Base-by-base conservation (phyloP, 1,140 invertebrate species). In the Holotrichia oblita region DNA sequence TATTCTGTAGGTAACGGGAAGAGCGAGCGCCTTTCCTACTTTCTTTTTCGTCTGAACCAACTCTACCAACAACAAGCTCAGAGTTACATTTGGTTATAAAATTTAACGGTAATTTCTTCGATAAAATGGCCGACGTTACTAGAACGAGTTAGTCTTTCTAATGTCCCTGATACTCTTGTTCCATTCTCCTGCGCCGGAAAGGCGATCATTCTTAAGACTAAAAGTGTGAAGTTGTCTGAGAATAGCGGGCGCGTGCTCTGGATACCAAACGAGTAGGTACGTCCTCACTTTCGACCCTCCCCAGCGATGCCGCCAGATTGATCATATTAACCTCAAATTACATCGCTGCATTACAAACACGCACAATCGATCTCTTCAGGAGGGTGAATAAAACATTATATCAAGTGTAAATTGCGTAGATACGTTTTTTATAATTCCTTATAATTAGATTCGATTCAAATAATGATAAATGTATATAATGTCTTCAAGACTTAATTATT, bases 161-260 rank as follows among this genome's bases (percentile, higher is more conserved):
- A 69, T 69, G 61, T 69, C 61, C 17, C 61, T 69, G 61, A 69
- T 69, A 69, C 61, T 69, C 61, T 69, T 69, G 61, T 69, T 69
- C 61, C 61, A 22, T 69, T 22, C 61, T 69, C 61, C 22, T 6
- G 22, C 9, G 61, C 61, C 61, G 61, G 22, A 20, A 10, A 34
- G 61, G 61, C 61, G 61, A 69, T 69, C 61, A 69, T 69, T 69
- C 61, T 69, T 69, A 69, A 44, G 74, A 76, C 42, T 77, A 81
- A 79, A 81, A 82, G 82, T 83, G 82, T 81, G 81, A 82, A 83
- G 81, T 83, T 83, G 82, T 82, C 74, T 80, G 81, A 82, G 80
- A 83, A 83, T 83, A 82, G 82, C 78, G 73, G 55, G 74, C 75
- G 79, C 82, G 82, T 83, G 82, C 76, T 79, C 64, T 34, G 79